phyloP scores from a whole-genome alignment of 1,140 invertebrate species.

The Habropoda laboriosa region DNA sequence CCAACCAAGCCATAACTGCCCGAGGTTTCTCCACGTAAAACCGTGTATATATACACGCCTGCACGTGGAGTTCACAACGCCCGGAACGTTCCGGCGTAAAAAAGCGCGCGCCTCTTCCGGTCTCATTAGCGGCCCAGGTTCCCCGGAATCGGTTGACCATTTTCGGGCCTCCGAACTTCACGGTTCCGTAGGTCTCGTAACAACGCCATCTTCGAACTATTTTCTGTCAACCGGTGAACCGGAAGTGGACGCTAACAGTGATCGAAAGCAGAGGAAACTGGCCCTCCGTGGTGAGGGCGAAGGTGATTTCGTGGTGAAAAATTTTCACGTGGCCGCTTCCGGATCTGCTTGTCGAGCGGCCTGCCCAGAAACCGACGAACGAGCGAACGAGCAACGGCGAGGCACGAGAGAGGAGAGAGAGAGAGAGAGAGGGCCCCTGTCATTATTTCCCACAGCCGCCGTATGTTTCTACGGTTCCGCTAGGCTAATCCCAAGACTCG shows the following conservation, averaged over 20 bases:
- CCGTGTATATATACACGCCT: slow-evolving; percentile 14
- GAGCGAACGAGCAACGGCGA: slow-evolving; percentile 56
- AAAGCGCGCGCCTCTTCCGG: slow-evolving; percentile 55
- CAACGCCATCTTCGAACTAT: slow-evolving; percentile 43
- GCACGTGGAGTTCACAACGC: neutral
- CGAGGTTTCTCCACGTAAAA: neutral
- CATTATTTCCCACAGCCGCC: slow-evolving; percentile 78
- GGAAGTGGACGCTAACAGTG: slow-evolving; percentile 58
- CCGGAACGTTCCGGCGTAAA: slow-evolving; percentile 25
- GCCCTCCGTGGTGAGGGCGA: no score
- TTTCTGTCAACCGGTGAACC: slow-evolving; percentile 61
- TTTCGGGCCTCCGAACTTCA: slow-evolving; percentile 66
- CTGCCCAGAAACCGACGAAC: slow-evolving; percentile 33
- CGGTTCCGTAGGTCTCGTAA: slow-evolving; percentile 55
- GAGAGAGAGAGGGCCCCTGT: slow-evolving; percentile 70
- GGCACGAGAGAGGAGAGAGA: no score
- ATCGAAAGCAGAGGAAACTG: no score
- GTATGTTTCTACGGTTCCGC: slow-evolving; percentile 71
- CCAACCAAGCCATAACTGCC: no score
- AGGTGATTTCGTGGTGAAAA: slow-evolving; percentile 71
- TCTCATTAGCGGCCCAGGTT: slow-evolving; percentile 46
- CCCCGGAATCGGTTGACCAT: slow-evolving; percentile 32
- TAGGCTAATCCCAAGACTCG: slow-evolving; percentile 59
- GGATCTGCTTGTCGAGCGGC: slow-evolving; percentile 71
- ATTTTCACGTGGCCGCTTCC: slow-evolving; percentile 75